Evolutionary conservation across 2,888 invertebrate genomes (phyloP), one percentile per base, ranked within the genome.

Genomic region (Tenthredo scrophulariae): DNA sequence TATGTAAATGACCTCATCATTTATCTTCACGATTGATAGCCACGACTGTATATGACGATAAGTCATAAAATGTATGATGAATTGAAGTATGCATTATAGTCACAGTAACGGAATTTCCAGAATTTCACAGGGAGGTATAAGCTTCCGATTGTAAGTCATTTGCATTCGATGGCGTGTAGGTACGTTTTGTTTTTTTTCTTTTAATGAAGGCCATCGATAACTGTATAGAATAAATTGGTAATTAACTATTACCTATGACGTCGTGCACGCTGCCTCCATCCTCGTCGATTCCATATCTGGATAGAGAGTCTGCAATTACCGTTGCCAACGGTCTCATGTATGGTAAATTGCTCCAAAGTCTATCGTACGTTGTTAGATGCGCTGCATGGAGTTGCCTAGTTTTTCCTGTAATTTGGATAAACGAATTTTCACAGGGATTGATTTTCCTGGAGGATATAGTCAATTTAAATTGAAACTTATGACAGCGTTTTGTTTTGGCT

Each of bases 191-290:
- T 62, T 26, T 62, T 29, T 9, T 80, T 80, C 4, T 43, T 29
- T 84, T 5, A 33, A 15, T 67, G 26, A 3, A 33, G 37, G n/a
- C 15, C 15, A 67, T 22, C 37, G n/a, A 22, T 26, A 22, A 29
- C 13, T 18, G 7, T 10, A n/a, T 43, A 29, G 67, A 26, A 33
- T 33, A 5, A 33, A 67, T 67, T 67, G 18, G 13, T 70, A 26
- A 18, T 15, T 13, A 74, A 43, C 50, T 15, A n/a, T n/a, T 89
- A 86, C 91, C 94, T 15, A 94, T 92, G 1, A 94, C 93, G 90
- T 94, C 94, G 86, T 94, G 94, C 77, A 94, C 86, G 0, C 94
- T 89, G 3, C 93, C 94, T 0, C 94, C 94, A 88, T 94, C 94
- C 85, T 93, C 92, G 88, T 94, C 94, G 74, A 94, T 91, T 4